Percentiles rank a stretch among this genome's conserved stretches.
phyloP scores from a whole-genome alignment of 2,888 invertebrate species.

The Lithosia quadra region DNA sequence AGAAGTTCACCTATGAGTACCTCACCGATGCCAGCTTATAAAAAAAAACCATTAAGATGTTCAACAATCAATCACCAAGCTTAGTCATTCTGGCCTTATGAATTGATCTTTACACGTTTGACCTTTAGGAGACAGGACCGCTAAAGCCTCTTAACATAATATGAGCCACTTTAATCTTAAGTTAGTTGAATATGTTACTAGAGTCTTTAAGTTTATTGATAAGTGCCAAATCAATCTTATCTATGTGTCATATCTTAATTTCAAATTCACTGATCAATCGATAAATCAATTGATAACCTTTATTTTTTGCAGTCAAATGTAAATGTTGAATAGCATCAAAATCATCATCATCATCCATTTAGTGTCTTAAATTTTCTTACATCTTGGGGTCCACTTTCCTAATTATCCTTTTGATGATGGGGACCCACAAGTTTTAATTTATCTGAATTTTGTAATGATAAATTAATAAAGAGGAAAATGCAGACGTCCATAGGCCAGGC shows the following conservation, averaged over 20 bases:
- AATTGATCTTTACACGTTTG: not conserved
- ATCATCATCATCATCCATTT: not conserved
- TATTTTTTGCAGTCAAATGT: not conserved
- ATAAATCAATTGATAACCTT: not conserved
- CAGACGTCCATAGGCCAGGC: no score
- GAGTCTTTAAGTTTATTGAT: not conserved
- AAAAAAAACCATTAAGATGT: no score
- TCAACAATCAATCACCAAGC: not conserved
- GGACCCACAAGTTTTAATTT: no score
- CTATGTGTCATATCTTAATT: not conserved
- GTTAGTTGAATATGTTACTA: not conserved
- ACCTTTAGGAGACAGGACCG: not conserved
- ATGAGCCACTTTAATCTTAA: not conserved
- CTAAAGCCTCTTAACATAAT: not conserved
- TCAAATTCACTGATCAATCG: no score
- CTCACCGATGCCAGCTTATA: no score
- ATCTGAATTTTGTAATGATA: no score
- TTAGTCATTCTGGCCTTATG: not conserved
- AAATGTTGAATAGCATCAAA: not conserved
- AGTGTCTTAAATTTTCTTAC: not conserved
- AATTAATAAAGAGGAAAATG: no score
- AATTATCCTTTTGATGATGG: not conserved
- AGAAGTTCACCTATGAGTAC: no score
- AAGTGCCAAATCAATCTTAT: not conserved
- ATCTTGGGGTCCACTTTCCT: not conserved